A percentile compares a stretch with the other conserved stretches of the same genome.
phyloP scores from a whole-genome alignment of 1,140 invertebrate genomes.

The Saxidomus purpurata region DNA sequence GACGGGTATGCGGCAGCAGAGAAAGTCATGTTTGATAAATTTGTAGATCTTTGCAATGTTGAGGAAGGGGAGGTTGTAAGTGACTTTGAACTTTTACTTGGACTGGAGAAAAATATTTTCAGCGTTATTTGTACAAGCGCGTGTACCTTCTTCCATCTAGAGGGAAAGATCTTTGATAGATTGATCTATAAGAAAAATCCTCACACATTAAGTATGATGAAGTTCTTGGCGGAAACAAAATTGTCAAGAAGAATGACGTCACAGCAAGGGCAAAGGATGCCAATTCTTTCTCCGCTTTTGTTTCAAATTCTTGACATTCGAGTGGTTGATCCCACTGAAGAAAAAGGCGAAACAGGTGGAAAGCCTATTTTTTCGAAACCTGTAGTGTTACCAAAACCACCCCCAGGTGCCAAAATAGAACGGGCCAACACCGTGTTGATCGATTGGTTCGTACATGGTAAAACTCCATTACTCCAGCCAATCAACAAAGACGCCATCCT shows the following conservation, averaged over 20 bases:
- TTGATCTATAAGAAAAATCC: constrained; percentile 60
- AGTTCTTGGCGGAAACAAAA: constrained; percentile 59
- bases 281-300: constrained; percentile 54
- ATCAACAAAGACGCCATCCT: constrained; percentile 65
- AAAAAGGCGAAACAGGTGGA: not conserved
- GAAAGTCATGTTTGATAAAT: constrained; percentile 53
- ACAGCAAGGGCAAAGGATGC: constrained; percentile 49
- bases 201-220: constrained; percentile 63
- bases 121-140: constrained; percentile 46
- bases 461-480: constrained; percentile 63
- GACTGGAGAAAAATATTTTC: constrained; percentile 56
- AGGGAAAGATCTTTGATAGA: constrained; percentile 58
- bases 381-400: not conserved
- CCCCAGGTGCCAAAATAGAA: not conserved
- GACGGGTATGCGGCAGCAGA: constrained; percentile 64
- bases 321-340: constrained; percentile 53
- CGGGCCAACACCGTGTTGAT: constrained; percentile 59
- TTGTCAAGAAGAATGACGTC: constrained; percentile 32
- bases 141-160: constrained; percentile 54
- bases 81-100: constrained; percentile 57
- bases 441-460: constrained; percentile 67
- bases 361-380: not conserved
- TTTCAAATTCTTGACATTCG: constrained; percentile 59
- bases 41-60: constrained; percentile 55
- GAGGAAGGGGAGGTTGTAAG: constrained; percentile 62